Conservation (phyloP, 2,888 invertebrate genomes). For the Drosophila barbarae region DNA sequence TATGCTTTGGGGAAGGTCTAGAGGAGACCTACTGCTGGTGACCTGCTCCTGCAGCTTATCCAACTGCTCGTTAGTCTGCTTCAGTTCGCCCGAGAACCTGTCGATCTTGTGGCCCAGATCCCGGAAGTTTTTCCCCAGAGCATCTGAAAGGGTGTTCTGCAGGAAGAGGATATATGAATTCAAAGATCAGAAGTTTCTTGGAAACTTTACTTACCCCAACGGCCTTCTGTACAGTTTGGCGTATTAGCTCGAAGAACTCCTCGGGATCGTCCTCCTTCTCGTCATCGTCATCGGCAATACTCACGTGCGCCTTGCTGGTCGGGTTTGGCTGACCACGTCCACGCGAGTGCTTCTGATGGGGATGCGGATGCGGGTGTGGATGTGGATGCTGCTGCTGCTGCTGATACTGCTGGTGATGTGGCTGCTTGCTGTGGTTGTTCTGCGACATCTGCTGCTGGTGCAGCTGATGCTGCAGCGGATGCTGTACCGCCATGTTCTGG, state of each 20-base stretch:
- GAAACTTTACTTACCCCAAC: slow-evolving; percentile 61
- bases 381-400: slow-evolving; percentile 14
- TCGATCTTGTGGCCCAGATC: slow-evolving; percentile 74
- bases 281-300: slow-evolving; percentile 37
- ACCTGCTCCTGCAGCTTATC: slow-evolving; percentile 68
- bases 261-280: slow-evolving; percentile 76
- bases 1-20: no score
- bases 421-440: slow-evolving; percentile 16
- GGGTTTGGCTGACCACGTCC: slow-evolving; percentile 21
- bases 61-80: slow-evolving; percentile 63
- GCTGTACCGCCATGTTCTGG: not conserved
- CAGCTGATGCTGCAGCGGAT: slow-evolving; percentile 57
- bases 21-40: slow-evolving; percentile 67
- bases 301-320: slow-evolving; percentile 28
- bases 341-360: slow-evolving; percentile 36
- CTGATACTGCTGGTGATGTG: slow-evolving; percentile 24
- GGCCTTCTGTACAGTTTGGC: slow-evolving; percentile 74
- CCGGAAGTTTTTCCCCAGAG: slow-evolving; percentile 71
- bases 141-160: slow-evolving; percentile 72
- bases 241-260: slow-evolving; percentile 76
- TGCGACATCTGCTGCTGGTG: slow-evolving; percentile 56
- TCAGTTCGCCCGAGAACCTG: slow-evolving; percentile 66
- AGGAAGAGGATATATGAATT: not conserved
- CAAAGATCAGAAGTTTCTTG: fast-evolving
- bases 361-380: slow-evolving; percentile 23